Percentiles rank a stretch among this genome's conserved stretches.
phyloP scores from a whole-genome alignment of 2,113 vertebrate genomes.

The Verasper variegatus region DNA sequence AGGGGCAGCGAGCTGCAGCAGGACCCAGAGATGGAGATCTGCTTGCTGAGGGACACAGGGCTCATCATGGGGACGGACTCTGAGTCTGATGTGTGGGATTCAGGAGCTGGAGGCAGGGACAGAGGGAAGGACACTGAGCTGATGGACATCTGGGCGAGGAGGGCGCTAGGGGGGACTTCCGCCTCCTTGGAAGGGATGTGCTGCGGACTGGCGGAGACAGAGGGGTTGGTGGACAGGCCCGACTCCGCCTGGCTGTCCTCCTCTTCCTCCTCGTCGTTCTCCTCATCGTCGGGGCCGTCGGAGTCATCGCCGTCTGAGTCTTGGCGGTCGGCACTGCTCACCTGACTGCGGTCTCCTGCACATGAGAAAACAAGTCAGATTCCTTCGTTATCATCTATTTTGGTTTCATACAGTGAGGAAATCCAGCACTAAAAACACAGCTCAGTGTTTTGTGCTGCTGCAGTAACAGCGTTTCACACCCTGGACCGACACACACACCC shows the following conservation, averaged over 20 bases:
- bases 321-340: constrained; percentile 83
- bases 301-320: constrained; percentile 95
- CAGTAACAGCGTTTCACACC: constrained; percentile 41
- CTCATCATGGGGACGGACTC: constrained; percentile 52
- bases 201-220: constrained; percentile 93
- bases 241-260: constrained; percentile 98
- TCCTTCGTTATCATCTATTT: not conserved
- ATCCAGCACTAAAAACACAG: constrained; percentile 1
- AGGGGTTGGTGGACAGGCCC: constrained; percentile 92
- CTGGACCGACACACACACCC: constrained; percentile 15
- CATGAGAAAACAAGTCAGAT: constrained; percentile 9
- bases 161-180: constrained; percentile 87
- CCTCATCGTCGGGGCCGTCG: constrained; percentile 90
- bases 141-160: constrained; percentile 95
- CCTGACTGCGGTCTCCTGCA: constrained; percentile 89
- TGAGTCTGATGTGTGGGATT: constrained; percentile 43
- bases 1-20: constrained; percentile 55
- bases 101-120: constrained; percentile 40
- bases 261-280: constrained; percentile 95
- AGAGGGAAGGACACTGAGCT: constrained; percentile 64
- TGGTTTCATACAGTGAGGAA: constrained; percentile 5
- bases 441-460: constrained; percentile 14
- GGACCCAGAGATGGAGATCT: constrained; percentile 82
- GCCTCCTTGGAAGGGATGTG: constrained; percentile 86
- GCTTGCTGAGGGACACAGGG: constrained; percentile 82